Evolutionary conservation across 2,888 invertebrate species (phyloP), one percentile per base, ranked within the genome.

Genomic region (Phaedon cochleariae): DNA sequence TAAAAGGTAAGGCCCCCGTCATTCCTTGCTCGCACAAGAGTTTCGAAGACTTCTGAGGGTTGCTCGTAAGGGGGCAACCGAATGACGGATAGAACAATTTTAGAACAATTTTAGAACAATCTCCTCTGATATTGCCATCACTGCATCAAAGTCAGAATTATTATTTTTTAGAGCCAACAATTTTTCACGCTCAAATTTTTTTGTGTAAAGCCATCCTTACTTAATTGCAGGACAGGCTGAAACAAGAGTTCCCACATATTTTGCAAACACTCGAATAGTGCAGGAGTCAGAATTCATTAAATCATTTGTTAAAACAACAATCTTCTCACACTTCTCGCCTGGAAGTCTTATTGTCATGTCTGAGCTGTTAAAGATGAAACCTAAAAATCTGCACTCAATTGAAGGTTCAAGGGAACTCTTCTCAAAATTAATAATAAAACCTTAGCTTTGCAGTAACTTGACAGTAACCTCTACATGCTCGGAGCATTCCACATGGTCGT

Each of bases 161-260:
- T 7, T 7, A 9, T 15, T 26, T 26, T 26, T 1, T 12, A 75
- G 52, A 37, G 62, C 72, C 22, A 63, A 29, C 58, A 59, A 64
- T 61, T 65, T 64, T 46, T 63, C 51, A n/a, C 68, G 34, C 61
- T 71, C 65, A 15, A 70, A 51, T 18, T 62, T 12, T 60, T 78
- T 77, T 0, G 78, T 77, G 17, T 77, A 73, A 5, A 78, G 62
- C 71, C 72, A 75, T 2, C 76, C 75, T 46, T 78, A 77, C 52
- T 75, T 70, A 5, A 76, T 60, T 1, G 74, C 77, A 18, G 76
- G 76, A 37, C 76, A 77, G 29, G 70, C 73, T 1, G 76, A 69
- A 2, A 68, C 63, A 21, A 78, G 54, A 17, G 51, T 41, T 2
- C 73, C 73, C n/a, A 72, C 46, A 31, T 69, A 49, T 22, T 60